phyloP scores from a whole-genome alignment of 2,113 vertebrate genomes.

The Psilopogon haemacephalus region DNA sequence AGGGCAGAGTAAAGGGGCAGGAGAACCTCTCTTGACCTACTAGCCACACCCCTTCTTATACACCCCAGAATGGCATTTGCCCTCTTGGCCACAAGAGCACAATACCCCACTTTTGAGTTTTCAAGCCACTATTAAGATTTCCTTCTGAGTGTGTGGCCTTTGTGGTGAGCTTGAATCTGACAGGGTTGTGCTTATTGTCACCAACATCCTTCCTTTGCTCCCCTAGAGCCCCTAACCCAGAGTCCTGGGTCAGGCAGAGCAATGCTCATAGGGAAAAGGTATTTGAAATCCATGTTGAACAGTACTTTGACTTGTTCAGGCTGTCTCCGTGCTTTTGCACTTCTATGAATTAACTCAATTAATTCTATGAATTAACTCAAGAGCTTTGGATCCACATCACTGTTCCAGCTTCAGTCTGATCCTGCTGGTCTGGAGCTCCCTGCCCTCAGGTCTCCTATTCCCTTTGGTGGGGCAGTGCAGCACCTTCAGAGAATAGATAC shows the following conservation, averaged over 20 bases:
- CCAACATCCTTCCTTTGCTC: not conserved
- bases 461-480: not conserved
- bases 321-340: not conserved
- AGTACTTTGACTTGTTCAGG: not conserved
- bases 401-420: not conserved
- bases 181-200: accelerated
- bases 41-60: too few species aligned
- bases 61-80: too few species aligned
- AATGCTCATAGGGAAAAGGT: not conserved
- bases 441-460: not conserved
- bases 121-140: not conserved
- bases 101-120: not conserved
- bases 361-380: not conserved
- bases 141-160: accelerated
- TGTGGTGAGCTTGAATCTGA: not conserved
- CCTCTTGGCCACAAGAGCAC: too few species aligned
- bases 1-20: too few species aligned
- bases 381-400: not conserved
- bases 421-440: not conserved
- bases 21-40: too few species aligned
- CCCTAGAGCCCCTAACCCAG: not conserved
- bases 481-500: not conserved
- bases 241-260: not conserved
- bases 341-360: not conserved
- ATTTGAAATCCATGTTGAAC: not conserved